phyloP scores from a whole-genome alignment of 2,797 vertebrate genomes.

The Macropus fuliginosus region DNA sequence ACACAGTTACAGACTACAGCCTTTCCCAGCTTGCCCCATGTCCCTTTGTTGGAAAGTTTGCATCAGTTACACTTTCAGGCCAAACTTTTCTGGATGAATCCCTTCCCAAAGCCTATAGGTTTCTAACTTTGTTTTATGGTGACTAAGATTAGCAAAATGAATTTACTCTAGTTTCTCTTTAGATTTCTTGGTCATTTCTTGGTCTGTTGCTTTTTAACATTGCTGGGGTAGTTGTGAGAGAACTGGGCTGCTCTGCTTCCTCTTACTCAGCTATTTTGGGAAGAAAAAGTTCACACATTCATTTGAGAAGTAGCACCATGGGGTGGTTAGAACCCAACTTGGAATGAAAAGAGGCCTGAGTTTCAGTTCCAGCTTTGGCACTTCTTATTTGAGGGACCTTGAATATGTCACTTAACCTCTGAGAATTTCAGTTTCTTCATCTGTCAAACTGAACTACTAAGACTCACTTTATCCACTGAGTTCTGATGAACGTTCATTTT shows the following conservation, averaged over 20 bases:
- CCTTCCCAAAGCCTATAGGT: neutral
- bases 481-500: neutral
- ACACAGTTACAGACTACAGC: neutral
- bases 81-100: neutral
- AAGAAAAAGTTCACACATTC: neutral
- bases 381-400: neutral
- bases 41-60: neutral
- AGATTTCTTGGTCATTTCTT: neutral
- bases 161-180: neutral
- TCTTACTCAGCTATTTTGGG: neutral
- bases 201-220: neutral
- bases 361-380: neutral
- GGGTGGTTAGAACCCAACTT: neutral
- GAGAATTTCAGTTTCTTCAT: neutral
- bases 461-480: neutral
- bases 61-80: neutral
- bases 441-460: neutral
- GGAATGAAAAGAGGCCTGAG: neutral
- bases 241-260: neutral
- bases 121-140: neutral
- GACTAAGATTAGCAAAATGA: neutral
- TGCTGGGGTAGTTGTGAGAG: neutral
- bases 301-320: neutral
- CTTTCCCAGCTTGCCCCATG: neutral
- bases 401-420: conserved; percentile 11